Percentiles rank a stretch among this genome's conserved stretches.
Conservation (phyloP, 2,113 vertebrate species). For the Osmerus mordax region DNA sequence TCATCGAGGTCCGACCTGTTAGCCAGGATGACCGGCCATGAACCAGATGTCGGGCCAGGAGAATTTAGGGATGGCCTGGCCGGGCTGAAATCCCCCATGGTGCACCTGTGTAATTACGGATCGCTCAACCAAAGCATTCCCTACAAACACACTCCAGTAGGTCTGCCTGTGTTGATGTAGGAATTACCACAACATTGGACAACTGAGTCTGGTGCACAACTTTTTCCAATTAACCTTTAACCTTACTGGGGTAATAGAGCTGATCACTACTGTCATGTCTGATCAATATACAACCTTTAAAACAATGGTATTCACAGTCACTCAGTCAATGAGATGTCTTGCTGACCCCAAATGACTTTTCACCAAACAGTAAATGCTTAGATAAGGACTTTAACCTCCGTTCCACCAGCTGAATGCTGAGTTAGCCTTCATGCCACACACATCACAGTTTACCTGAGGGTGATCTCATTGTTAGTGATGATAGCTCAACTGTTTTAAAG, state of each 20-base stretch:
- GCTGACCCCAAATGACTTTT: conserved; percentile 39
- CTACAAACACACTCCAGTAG: conserved; percentile 28
- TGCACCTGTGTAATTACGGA: conserved; percentile 26
- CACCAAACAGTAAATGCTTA: conserved; percentile 7
- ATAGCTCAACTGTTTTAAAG: conserved; percentile 36
- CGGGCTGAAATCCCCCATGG: conserved; percentile 41
- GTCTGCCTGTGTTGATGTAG: conserved; percentile 21
- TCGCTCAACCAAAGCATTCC: conserved; percentile 46
- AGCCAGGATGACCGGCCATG: conserved; percentile 4
- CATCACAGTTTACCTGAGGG: background rate
- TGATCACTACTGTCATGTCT: background rate
- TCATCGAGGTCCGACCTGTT: conserved; percentile 4
- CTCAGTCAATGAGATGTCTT: conserved; percentile 16
- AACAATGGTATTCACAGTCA: conserved; percentile 3
- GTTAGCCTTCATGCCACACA: conserved; percentile 7
- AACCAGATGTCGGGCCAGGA: conserved; percentile 1
- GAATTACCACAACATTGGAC: conserved; percentile 27
- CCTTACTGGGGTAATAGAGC: background rate
- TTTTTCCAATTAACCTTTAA: conserved; percentile 16
- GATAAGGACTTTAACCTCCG: conserved; percentile 41
- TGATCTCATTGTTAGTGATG: conserved; percentile 41
- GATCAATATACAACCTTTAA: conserved; percentile 18
- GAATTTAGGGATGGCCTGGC: background rate
- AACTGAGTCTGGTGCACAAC: conserved; percentile 19
- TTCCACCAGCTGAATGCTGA: conserved; percentile 45